Evolutionary conservation across 2,797 vertebrate genomes (phyloP), one percentile per base, ranked within the genome.

Genomic region (Lindbergichthys nudifrons): DNA sequence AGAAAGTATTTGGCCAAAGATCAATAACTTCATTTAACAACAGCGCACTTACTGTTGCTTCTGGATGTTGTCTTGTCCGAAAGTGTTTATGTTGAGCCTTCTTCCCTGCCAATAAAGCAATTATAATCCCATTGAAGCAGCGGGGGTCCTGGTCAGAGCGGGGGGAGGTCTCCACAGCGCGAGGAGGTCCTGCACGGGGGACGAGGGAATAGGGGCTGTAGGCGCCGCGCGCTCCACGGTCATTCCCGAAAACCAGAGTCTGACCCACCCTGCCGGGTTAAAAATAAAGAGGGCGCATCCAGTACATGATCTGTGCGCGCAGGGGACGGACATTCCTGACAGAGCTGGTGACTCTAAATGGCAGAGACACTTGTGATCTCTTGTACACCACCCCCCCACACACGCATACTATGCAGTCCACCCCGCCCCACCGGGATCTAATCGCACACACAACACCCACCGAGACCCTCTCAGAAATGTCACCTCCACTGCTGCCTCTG

Each of bases 181-280:
- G 80, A 72, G 61, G 77, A 76, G 80, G 83, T 75, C 68, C 81
- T 75, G 80, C 67, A 62, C 67, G 47, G 60, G 89, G 90, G 80
- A 63, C 78, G 48, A 80, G 89, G 86, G 87, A 83, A 64, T 5
- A 80, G 87, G 88, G 89, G 75, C 72, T 71, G 82, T 39, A 81
- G 81, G 80, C 82, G 80, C 81, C 77, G 84, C 70, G 76, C 85
- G 80, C 83, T 87, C 83, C 87, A 74, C 82, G 86, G 80, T 93
- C 93, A 93, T 94, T 92, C 92, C 92, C 85, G 77, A 91, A 70
- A 92, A 89, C 86, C 85, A 77, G 85, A 46, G 76, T 79, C 57
- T 82, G 93, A 92, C 94, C 94, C 95, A 88, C 94, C 94, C 94
- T 73, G 87, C 73, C 62, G 89, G 88, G 93, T 94, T 95, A 95